phyloP scores from a whole-genome alignment of 2,797 vertebrate genomes.

The Salarias fasciatus region DNA sequence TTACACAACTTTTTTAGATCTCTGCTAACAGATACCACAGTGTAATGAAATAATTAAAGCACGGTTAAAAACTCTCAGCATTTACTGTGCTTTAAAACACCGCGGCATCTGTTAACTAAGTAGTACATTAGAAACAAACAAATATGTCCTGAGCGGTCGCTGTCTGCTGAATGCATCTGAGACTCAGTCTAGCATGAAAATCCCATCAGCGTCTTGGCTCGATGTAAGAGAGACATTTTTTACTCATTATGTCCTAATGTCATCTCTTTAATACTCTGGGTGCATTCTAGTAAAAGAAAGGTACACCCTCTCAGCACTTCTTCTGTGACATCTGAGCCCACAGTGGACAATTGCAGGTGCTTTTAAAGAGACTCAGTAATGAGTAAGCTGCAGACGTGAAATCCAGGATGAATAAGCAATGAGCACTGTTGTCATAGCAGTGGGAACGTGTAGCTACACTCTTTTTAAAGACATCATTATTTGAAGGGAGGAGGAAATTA shows the following conservation, averaged over 20 bases:
- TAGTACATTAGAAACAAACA: constrained; percentile 56
- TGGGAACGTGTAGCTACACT: constrained; percentile 46
- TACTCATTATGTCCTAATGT: constrained; percentile 70
- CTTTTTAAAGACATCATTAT: constrained; percentile 45
- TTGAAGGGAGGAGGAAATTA: constrained; percentile 4
- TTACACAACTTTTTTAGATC: background rate
- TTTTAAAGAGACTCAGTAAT: constrained; percentile 74
- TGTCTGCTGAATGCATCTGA: constrained; percentile 58
- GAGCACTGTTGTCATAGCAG: constrained; percentile 41
- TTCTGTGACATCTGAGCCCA: constrained; percentile 49
- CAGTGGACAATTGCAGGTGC: constrained; percentile 57
- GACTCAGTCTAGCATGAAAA: constrained; percentile 69
- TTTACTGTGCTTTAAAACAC: constrained; percentile 46
- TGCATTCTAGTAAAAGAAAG: constrained; percentile 69
- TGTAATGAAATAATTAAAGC: background rate
- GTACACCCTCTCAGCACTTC: constrained; percentile 69
- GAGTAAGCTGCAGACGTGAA: constrained; percentile 63
- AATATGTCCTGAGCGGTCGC: constrained; percentile 57
- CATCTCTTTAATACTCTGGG: constrained; percentile 65
- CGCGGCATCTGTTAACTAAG: constrained; percentile 55
- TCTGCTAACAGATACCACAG: no score
- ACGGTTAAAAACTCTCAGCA: constrained; percentile 22
- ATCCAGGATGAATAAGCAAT: constrained; percentile 66
- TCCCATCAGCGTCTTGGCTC: constrained; percentile 68
- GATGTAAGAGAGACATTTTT: constrained; percentile 69